A percentile compares a stretch with the other conserved stretches of the same genome.
Evolutionary conservation across 2,113 vertebrate species (phyloP).

Genomic region (Nicator chloris): DNA sequence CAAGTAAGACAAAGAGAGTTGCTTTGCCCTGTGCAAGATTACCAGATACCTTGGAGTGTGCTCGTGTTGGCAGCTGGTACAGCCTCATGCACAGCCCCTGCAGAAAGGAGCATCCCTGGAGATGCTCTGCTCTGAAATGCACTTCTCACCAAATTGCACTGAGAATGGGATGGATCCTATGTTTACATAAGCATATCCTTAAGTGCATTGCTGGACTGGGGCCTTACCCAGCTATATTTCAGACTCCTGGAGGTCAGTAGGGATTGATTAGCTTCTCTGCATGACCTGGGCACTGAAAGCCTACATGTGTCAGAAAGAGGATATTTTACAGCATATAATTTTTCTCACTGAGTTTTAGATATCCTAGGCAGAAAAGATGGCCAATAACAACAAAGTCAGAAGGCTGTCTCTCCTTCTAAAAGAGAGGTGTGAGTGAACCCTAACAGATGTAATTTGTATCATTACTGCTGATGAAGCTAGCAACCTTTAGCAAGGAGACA

Average conservation of each 20-base stretch:
- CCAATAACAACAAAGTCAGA: background rate
- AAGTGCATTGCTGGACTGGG: constrained; percentile 10
- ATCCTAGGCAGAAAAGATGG: background rate
- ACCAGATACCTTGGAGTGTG: background rate
- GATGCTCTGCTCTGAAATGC: background rate
- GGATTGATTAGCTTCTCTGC: background rate
- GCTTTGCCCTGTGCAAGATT: background rate
- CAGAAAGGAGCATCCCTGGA: background rate
- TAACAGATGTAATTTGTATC: constrained; percentile 22
- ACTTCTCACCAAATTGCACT: background rate
- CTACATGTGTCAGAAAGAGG: background rate
- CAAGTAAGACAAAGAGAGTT: background rate
- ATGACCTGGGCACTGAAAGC: background rate
- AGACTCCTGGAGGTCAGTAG: background rate
- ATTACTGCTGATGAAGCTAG: constrained; percentile 39
- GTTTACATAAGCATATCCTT: constrained; percentile 16
- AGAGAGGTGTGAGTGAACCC: background rate
- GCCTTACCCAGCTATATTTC: background rate
- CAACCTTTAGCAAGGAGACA: constrained; percentile 58
- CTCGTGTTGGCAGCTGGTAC: background rate
- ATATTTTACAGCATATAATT: background rate
- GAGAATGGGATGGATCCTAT: background rate
- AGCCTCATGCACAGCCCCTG: background rate
- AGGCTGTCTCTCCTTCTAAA: background rate
- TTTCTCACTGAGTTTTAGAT: background rate